Conservation (phyloP, 2,888 invertebrate species). For the Cyaniris semiargus region DNA sequence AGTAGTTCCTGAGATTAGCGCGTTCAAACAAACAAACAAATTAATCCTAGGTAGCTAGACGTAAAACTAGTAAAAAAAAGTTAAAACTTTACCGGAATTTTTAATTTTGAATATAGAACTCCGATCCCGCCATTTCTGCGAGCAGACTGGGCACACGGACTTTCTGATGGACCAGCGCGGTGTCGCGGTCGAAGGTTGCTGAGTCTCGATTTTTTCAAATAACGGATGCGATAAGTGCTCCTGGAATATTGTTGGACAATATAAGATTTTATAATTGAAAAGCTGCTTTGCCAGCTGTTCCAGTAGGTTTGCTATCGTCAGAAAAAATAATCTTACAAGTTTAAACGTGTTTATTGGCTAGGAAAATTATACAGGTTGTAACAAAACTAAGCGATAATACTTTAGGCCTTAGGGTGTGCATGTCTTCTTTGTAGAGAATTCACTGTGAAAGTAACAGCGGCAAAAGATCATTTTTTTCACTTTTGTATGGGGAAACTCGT, state of each 20-base stretch:
- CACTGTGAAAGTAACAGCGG: no score
- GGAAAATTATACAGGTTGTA: no score
- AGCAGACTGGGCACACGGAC: slow-evolving; percentile 72
- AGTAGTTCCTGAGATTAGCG: no score
- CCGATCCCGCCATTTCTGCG: slow-evolving; percentile 71
- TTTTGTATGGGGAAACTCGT: no score
- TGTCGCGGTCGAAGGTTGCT: slow-evolving; percentile 50
- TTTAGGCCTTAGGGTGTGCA: no score
- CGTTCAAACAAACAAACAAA: no score
- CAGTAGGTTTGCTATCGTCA: no score
- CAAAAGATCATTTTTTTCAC: no score
- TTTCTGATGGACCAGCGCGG: slow-evolving; percentile 72
- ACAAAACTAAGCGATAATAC: no score
- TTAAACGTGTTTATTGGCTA: no score
- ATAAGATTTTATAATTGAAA: not conserved
- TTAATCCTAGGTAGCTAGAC: not conserved
- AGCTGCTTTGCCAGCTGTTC: not conserved
- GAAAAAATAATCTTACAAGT: no score
- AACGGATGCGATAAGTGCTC: slow-evolving; percentile 59
- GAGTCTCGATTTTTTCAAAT: slow-evolving; percentile 51
- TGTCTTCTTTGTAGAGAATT: no score
- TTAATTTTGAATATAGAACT: slow-evolving; percentile 64
- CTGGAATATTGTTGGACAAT: slow-evolving; percentile 44
- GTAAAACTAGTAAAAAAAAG: not conserved
- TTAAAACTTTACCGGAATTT: slow-evolving; percentile 57